Percentiles rank a stretch among this genome's conserved stretches.
These are phyloP conservation scores for Leucopsar rothschildi DNA, from an alignment of 2,113 vertebrate species.

Conservation along the genomic window DNA sequence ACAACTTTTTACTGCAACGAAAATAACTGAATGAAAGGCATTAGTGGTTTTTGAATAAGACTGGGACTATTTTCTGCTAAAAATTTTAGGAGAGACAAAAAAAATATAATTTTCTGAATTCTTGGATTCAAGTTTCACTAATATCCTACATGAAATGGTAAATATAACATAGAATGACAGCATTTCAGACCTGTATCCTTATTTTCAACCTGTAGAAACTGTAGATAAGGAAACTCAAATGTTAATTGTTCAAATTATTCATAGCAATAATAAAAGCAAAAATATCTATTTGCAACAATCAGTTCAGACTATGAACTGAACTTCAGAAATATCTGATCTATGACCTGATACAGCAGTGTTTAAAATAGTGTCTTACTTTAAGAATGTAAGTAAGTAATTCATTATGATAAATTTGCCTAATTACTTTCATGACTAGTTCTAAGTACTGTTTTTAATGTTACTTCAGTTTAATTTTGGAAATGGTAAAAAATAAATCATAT, in stretches of 20 bases:
- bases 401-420: neutral
- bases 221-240: neutral
- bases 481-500: neutral
- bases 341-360: neutral
- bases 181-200: neutral
- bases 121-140: neutral
- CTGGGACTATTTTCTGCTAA: neutral
- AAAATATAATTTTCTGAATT: neutral
- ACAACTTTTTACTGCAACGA: neutral
- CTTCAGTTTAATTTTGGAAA: neutral
- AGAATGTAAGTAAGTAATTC: neutral
- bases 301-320: neutral
- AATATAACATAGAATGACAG: neutral
- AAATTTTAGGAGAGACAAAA: neutral
- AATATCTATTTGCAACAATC: neutral
- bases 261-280: neutral
- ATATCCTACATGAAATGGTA: neutral
- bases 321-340: neutral
- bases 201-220: neutral
- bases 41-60: neutral
- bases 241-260: neutral
- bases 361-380: neutral
- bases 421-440: neutral
- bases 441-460: neutral
- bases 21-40: neutral